phyloP scores from a whole-genome alignment of 2,888 invertebrate genomes.

The Eledone cirrhosa region DNA sequence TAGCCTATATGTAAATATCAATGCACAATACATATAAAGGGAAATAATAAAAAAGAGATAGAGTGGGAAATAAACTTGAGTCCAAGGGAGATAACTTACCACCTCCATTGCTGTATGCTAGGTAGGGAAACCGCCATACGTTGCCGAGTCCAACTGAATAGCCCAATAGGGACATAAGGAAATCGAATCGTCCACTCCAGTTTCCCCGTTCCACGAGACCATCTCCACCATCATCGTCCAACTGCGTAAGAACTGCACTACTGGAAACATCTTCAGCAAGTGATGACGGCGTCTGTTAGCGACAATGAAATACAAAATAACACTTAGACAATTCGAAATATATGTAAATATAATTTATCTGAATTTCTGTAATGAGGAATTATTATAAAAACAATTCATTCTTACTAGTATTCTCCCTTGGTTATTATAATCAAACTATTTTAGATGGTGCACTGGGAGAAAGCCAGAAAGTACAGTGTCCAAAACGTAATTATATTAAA shows the following conservation, averaged over 20 bases:
- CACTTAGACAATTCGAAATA: neutral
- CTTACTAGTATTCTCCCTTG: no score
- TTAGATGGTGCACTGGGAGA: no score
- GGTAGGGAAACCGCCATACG: constrained; percentile 74
- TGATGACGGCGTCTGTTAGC: constrained; percentile 46
- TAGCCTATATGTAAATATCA: no score
- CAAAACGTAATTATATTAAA: no score
- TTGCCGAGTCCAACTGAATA: constrained; percentile 61
- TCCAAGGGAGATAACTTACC: constrained; percentile 41
- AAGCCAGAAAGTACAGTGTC: no score
- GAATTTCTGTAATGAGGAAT: neutral
- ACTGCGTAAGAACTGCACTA: constrained; percentile 57
- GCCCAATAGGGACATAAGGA: constrained; percentile 61
- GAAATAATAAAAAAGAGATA: neutral
- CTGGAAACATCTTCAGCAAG: constrained; percentile 60
- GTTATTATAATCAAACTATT: no score
- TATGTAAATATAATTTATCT: neutral
- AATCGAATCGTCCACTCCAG: constrained; percentile 60
- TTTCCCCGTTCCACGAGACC: constrained; percentile 54
- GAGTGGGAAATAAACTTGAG: neutral
- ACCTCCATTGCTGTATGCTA: constrained; percentile 64
- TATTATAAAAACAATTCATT: no score
- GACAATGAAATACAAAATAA: neutral
- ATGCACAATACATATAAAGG: no score
- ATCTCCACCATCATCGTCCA: constrained; percentile 56